Evolutionary conservation across 2,113 vertebrate genomes (phyloP), one percentile per base, ranked within the genome.

Genomic region (Callopanchax toddi): DNA sequence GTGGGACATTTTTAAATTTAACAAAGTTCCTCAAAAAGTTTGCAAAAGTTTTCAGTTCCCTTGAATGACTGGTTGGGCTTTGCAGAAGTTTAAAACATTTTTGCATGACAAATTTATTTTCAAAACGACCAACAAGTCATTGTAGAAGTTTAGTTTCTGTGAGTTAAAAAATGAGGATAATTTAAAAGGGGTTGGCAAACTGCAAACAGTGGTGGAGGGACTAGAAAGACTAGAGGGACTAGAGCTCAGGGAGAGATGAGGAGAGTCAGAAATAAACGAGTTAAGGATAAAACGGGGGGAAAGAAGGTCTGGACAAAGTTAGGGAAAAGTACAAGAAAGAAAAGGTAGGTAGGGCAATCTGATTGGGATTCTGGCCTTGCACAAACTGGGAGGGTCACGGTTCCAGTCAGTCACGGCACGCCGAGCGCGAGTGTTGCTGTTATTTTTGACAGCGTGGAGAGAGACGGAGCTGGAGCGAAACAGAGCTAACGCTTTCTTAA

Each of bases 351-450:
- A 48, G 20, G 11, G 25, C 49, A 65, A 36, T 13, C 60, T 76
- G 70, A 81, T 73, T 79, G 67, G 66, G 44, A 85, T 71, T 70
- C 46, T 80, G 71, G 51, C 48, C 66, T 71, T 74, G 72, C 53
- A 69, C 46, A 13, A 21, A 12, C 6, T 37, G 36, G 36, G 12
- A 13, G 36, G 36, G 57, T 78, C 55, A 56, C 48, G 60, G 56
- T 59, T 53, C 49, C 44, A 65, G 72, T 67, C 56, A 54, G 81
- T 62, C 75, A 72, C 20, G 10, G 53, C 57, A 52, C 20, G 1
- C 7, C 64, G 60, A 52, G 17, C 13, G 11, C 16, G 40, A 39
- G 39, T 51, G 54, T 53, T 68, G 60, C 48, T 46, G 62, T 71
- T 63, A 44, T 60, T 61, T 67, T 11, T 69, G 74, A 69, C 66